Evolutionary conservation across 2,113 vertebrate species (phyloP), one percentile per base, ranked within the genome.

Genomic region (Pollimyrus isidori): DNA sequence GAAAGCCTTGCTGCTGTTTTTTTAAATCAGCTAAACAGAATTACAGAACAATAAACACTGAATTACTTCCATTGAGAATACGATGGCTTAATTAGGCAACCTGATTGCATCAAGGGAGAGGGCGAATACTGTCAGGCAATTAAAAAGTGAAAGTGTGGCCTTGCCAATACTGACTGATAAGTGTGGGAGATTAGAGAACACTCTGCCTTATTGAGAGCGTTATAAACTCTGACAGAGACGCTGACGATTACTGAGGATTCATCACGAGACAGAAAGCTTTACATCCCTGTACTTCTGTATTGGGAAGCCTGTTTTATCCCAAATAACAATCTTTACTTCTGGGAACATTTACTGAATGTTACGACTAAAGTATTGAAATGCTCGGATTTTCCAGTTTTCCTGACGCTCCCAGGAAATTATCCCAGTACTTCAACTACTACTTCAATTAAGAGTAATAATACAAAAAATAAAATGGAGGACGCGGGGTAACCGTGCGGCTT

Each of bases 31-130:
- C 26, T 52, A 88, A 46, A 80, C 88, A 21, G 11, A 49, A 88
- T 88, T 88, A 88, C 48, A 39, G 11, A 76, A 80, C 50, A 76
- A 88, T 39, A 88, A 39, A 80, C 58, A 88, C 39, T 21, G 30
- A 89, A 83, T 39, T 56, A 89, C 73, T 58, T 80, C 19, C 23
- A 84, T 5, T 0, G 52, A 21, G 35, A 89, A 89, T 85, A n/a
- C 82, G 80, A 62, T 26, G 50, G 35, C 88, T 46, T 84, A 84
- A 58, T 84, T 80, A 88, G 56, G 11, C 35, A 86, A 21, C 35
- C 86, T 87, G 86, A 87, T 50, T 62, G 56, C 52, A 42, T 39
- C 86, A 9, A 53, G 56, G 39, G 30, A 58, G 39, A 23, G 56
- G 53, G 21, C 21, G 23, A 46, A 65, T 58, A n/a, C 21, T 45